Percentiles rank a stretch among this genome's conserved stretches.
These are phyloP conservation scores for Mastacembelus armatus DNA, from an alignment of 2,797 vertebrate genomes.

Conservation along the genomic window DNA sequence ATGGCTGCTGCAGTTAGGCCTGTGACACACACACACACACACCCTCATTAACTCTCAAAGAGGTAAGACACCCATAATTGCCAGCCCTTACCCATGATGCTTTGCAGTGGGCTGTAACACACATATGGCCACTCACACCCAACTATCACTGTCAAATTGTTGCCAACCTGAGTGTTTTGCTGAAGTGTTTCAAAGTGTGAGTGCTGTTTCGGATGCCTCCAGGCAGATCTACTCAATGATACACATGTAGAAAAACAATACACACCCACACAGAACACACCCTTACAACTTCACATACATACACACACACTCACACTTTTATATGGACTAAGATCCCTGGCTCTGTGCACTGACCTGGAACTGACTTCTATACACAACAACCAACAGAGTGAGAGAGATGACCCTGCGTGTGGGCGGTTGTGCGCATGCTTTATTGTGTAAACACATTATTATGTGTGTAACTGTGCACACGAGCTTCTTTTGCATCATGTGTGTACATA, in stretches of 20 bases:
- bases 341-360: conserved; percentile 78
- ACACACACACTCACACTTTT: conserved; percentile 59
- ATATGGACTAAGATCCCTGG: conserved; percentile 72
- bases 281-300: conserved; percentile 9
- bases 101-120: conserved; percentile 40
- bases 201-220: conserved; percentile 54
- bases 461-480: conserved; percentile 27
- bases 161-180: conserved; percentile 44
- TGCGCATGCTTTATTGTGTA: conserved; percentile 43
- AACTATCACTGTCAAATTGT: conserved; percentile 35
- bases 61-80: neutral
- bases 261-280: conserved; percentile 23
- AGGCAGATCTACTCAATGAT: conserved; percentile 44
- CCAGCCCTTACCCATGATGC: conserved; percentile 61
- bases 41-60: neutral
- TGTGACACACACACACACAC: conserved; percentile 60
- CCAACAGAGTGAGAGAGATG: conserved; percentile 78
- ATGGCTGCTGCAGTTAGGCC: conserved; percentile 92
- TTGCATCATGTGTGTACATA: conserved; percentile 32
- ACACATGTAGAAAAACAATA: conserved; percentile 29
- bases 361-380: conserved; percentile 81
- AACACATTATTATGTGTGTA: conserved; percentile 27
- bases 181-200: conserved; percentile 58
- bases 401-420: conserved; percentile 56
- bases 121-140: neutral